Evolutionary conservation across 1,140 invertebrate species (phyloP).

Genomic region (Drosophila obscura): DNA sequence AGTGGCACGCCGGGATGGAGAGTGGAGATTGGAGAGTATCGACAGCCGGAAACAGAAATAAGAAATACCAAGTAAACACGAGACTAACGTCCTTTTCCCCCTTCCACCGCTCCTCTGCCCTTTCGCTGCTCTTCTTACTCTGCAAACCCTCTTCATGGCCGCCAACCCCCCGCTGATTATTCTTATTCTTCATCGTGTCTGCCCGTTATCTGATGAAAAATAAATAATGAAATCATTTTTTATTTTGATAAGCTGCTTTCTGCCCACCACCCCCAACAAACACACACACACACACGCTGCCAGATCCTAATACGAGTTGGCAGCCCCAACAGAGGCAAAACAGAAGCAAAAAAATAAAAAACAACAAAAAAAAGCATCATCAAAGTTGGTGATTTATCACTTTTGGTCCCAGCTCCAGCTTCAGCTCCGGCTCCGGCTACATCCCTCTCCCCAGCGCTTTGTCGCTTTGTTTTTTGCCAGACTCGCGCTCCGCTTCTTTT

Average conservation of each 20-base stretch:
- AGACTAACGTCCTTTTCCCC: constrained; percentile 17
- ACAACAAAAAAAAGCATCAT: constrained; percentile 63
- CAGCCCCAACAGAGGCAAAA: constrained; percentile 1
- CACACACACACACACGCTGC: constrained; percentile 1
- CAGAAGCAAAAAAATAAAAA: constrained; percentile 2
- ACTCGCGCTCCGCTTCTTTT: constrained; percentile 16
- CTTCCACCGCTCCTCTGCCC: neutral
- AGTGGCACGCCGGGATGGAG: neutral
- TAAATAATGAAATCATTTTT: constrained; percentile 82
- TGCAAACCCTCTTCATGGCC: no score
- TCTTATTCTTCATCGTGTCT: constrained; percentile 37
- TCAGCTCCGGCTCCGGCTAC: no score
- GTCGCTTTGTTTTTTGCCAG: constrained; percentile 1
- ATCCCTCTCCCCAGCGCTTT: neutral
- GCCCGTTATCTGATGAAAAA: constrained; percentile 77
- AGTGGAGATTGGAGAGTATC: constrained; percentile 18
- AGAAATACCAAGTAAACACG: constrained; percentile 58
- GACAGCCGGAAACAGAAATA: constrained; percentile 66
- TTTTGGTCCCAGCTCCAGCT: constrained; percentile 25
- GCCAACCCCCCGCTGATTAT: neutral
- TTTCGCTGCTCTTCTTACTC: neutral
- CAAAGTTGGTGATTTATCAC: constrained; percentile 80
- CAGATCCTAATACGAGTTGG: constrained; percentile 33
- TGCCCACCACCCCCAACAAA: constrained; percentile 28
- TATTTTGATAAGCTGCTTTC: constrained; percentile 82